phyloP scores from a whole-genome alignment of 1,140 invertebrate genomes.

The Drosophila bipectinata region DNA sequence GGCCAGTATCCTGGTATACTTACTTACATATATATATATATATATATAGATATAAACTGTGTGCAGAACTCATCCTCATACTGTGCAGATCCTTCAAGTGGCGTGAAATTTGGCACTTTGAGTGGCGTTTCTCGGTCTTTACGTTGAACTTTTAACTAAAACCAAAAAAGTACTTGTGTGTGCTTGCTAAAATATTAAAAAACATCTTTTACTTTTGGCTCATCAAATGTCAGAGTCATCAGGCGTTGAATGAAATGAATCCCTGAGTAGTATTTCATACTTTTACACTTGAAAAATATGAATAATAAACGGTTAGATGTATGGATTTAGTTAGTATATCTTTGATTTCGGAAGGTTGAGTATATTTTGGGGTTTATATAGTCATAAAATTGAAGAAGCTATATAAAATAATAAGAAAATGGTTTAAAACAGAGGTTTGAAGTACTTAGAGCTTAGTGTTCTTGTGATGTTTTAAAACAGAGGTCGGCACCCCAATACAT shows the following conservation, averaged over 20 bases:
- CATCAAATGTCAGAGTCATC: conserved; percentile 58
- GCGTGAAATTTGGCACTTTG: conserved; percentile 76
- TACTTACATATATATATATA: too few relatives aligned
- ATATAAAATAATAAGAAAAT: too few relatives aligned
- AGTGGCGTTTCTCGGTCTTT: conserved; percentile 55
- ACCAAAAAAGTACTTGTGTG: conserved; percentile 40
- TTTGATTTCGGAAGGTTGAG: too few relatives aligned
- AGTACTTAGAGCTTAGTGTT: too few relatives aligned
- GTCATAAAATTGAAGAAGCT: too few relatives aligned
- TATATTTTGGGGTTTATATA: too few relatives aligned
- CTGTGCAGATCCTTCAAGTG: conserved; percentile 50
- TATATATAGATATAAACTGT: too few relatives aligned
- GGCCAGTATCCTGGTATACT: neutral
- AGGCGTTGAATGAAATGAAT: neutral
- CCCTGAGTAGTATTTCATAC: neutral
- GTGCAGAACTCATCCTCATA: neutral
- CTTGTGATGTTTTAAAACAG: too few relatives aligned
- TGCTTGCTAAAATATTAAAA: conserved; percentile 39
- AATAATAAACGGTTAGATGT: too few relatives aligned
- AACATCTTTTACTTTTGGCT: conserved; percentile 21
- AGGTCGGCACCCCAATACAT: too few relatives aligned
- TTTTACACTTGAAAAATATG: neutral
- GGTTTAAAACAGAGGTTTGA: too few relatives aligned
- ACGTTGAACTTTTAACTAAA: conserved; percentile 72
- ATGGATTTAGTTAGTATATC: too few relatives aligned